These are phyloP conservation scores for Musca vetustissima DNA, from an alignment of 1,140 invertebrate genomes.

Conservation along the genomic window DNA sequence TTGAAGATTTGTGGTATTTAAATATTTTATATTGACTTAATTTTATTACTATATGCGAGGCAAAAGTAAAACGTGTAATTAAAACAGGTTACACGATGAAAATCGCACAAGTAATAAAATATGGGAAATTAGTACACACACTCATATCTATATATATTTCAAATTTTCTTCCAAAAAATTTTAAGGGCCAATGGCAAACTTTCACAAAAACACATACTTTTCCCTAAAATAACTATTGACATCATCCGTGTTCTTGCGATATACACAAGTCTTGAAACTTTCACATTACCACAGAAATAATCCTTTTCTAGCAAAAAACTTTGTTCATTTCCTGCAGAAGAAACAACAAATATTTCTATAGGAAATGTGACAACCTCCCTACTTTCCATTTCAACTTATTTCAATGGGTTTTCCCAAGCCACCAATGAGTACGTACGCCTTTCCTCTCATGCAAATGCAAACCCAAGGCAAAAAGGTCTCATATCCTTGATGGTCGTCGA, in stretches of 20 bases:
- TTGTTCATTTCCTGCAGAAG: background rate
- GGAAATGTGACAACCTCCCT: background rate
- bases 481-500: background rate
- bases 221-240: too few species aligned
- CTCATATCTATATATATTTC: too few species aligned
- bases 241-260: too few species aligned
- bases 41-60: background rate
- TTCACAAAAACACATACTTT: background rate
- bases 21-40: slow-evolving; percentile 13
- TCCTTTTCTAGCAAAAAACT: background rate
- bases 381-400: background rate
- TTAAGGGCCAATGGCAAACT: too few species aligned
- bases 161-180: too few species aligned
- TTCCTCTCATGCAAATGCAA: background rate
- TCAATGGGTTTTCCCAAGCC: background rate
- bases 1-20: background rate
- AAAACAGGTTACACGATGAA: too few species aligned
- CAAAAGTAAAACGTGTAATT: too few species aligned
- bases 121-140: too few species aligned
- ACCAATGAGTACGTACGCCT: background rate
- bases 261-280: background rate
- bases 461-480: slow-evolving; percentile 1
- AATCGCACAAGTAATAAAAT: too few species aligned
- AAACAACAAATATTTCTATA: too few species aligned
- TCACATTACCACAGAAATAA: background rate